These are phyloP conservation scores for Xestia sexstrigata DNA, from an alignment of 2,888 invertebrate genomes.

Conservation along the genomic window DNA sequence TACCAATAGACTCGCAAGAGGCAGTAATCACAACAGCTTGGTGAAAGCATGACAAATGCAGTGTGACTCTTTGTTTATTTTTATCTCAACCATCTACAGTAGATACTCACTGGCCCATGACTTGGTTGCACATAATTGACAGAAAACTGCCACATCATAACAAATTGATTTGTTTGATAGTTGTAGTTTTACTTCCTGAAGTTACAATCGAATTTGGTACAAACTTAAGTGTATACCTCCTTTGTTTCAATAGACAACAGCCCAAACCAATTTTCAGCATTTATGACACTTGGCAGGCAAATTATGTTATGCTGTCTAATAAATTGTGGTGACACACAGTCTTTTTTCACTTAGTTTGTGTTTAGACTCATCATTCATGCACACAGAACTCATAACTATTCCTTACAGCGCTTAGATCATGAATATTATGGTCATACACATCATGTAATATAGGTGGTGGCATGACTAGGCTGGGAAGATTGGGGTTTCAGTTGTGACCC, in stretches of 20 bases:
- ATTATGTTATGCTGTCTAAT: too few species aligned
- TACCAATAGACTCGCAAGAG: constrained; percentile 22
- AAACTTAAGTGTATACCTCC: neutral
- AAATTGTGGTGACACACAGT: neutral
- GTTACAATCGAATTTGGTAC: neutral
- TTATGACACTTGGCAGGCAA: neutral
- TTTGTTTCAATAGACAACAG: neutral
- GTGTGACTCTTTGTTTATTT: constrained; percentile 32
- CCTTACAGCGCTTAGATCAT: neutral
- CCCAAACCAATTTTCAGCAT: neutral
- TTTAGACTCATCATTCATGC: neutral
- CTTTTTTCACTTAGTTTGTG: neutral
- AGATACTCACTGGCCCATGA: constrained; percentile 41
- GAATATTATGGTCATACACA: neutral
- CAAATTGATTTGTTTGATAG: constrained; percentile 7
- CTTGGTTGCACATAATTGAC: constrained; percentile 23
- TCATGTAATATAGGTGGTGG: neutral
- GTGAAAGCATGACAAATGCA: constrained; percentile 58
- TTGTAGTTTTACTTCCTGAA: constrained; percentile 19
- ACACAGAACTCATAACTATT: neutral
- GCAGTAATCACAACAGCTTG: constrained; percentile 20
- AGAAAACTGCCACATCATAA: constrained; percentile 14
- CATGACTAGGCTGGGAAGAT: neutral
- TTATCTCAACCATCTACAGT: constrained; percentile 22
- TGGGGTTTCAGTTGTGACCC: constrained; percentile 4